Evolutionary conservation across 1,140 invertebrate species (phyloP), one percentile per base, ranked within the genome.

Genomic region (Druon quercuslanigerum): DNA sequence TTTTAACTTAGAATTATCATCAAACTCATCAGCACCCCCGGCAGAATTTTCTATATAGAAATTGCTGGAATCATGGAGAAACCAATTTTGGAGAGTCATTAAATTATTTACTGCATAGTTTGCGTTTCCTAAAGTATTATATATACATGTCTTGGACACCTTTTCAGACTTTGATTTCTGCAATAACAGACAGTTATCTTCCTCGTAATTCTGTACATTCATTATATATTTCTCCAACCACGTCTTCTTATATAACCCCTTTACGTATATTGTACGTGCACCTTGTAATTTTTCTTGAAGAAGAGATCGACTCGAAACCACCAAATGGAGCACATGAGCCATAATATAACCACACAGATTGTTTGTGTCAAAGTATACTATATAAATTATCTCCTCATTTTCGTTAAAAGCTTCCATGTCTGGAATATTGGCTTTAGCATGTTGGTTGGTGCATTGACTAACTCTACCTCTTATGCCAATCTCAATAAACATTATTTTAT

Each of bases 351-450:
- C 51, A 52, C 14, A 52, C 5, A 6, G n/a, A 52, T 52, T 1
- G 20, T 25, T 25, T 25, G 20, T 25, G 20, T 25, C 20, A 25
- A 25, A 25, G 20, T 25, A 25, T 52, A 52, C 51, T 12, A 52
- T 52, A 3, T 52, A 52, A 52, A 3, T 16, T 6, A n/a, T 14
- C 51, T 52, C 51, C 12, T 52, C 14, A 16, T 14, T 52, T 6
- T 52, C 51, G 3, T 6, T 16, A 14, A 12, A 52, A 79, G 88
- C 75, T 19, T 72, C 17, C 75, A 92, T 83, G 82, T 89, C 91
- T 66, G 80, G 77, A 85, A 92, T 92, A 83, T 92, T 93, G 11
- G 92, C 91, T 77, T 83, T 85, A n/a, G 86, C 86, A 85, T 89
- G 81, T 17, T 90, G 51, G 82, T 87, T 86, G 71, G 75, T 79